Evolutionary conservation across 2,113 vertebrate species (phyloP).

Genomic region (Datnioides undecimradiatus): DNA sequence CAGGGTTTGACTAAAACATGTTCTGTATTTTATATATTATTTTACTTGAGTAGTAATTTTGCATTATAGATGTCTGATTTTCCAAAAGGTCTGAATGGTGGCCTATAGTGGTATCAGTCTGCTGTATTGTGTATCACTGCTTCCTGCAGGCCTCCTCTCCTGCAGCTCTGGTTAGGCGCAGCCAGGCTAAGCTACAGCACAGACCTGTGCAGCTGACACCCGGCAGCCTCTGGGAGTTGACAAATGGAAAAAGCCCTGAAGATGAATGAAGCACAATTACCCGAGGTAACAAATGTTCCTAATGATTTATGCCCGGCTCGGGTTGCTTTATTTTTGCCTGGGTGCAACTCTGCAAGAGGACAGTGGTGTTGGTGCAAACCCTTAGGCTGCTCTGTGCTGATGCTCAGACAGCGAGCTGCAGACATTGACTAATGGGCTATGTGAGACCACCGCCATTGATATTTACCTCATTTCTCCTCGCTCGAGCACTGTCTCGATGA

Average conservation of each 20-base stretch:
- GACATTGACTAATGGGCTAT: conserved; percentile 81
- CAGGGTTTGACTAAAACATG: not conserved
- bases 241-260: conserved; percentile 79
- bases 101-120: not conserved
- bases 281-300: conserved; percentile 82
- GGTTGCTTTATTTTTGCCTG: conserved; percentile 83
- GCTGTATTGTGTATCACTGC: not conserved
- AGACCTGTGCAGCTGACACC: conserved; percentile 62
- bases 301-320: conserved; percentile 86
- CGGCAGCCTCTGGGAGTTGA: conserved; percentile 73
- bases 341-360: conserved; percentile 76
- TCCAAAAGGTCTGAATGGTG: not conserved
- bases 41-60: not conserved
- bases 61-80: not conserved
- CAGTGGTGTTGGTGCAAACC: conserved; percentile 69
- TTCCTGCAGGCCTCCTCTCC: conserved; percentile 41
- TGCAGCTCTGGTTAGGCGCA: conserved; percentile 35
- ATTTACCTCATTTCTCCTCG: conserved; percentile 79
- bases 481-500: conserved; percentile 72
- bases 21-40: not conserved
- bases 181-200: conserved; percentile 37
- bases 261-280: conserved; percentile 84
- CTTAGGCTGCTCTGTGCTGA: conserved; percentile 68
- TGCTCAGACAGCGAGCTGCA: conserved; percentile 66
- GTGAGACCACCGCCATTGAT: conserved; percentile 82